Evolutionary conservation across 2,113 vertebrate genomes (phyloP).

Genomic region (Corythornis vintsioides): DNA sequence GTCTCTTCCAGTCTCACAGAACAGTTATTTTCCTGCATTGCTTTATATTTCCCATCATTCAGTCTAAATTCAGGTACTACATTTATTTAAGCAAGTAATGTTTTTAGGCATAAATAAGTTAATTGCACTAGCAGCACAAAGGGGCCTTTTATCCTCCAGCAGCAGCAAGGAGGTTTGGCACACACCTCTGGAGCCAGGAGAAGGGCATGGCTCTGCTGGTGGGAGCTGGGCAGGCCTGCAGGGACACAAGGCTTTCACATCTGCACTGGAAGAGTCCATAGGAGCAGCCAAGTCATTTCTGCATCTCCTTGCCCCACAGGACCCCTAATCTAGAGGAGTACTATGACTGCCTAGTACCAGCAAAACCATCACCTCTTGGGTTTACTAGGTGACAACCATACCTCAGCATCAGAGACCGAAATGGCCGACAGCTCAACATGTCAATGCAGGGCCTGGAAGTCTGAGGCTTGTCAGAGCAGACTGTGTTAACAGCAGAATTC

Average conservation of each 20-base stretch:
- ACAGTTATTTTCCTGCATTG: neutral
- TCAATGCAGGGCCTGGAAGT: neutral
- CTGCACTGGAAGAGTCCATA: neutral
- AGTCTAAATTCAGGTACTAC: neutral
- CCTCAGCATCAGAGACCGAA: neutral
- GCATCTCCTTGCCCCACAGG: neutral
- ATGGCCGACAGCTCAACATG: rapidly evolving
- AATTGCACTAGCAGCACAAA: neutral
- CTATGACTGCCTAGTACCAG: neutral
- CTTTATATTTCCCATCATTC: neutral
- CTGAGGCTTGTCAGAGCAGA: neutral
- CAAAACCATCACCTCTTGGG: neutral
- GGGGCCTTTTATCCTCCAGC: neutral
- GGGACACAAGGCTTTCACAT: neutral
- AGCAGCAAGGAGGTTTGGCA: neutral
- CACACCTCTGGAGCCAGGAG: no score
- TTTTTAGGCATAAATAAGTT: neutral
- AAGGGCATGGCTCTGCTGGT: neutral
- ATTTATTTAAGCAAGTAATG: neutral
- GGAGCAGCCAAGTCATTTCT: neutral
- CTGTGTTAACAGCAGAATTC: neutral
- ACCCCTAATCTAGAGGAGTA: neutral
- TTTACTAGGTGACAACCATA: neutral
- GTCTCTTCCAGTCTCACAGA: neutral
- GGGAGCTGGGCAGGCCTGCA: neutral